These are phyloP conservation scores for Poecile montanus DNA, from an alignment of 2,797 vertebrate genomes.

Conservation along the genomic window DNA sequence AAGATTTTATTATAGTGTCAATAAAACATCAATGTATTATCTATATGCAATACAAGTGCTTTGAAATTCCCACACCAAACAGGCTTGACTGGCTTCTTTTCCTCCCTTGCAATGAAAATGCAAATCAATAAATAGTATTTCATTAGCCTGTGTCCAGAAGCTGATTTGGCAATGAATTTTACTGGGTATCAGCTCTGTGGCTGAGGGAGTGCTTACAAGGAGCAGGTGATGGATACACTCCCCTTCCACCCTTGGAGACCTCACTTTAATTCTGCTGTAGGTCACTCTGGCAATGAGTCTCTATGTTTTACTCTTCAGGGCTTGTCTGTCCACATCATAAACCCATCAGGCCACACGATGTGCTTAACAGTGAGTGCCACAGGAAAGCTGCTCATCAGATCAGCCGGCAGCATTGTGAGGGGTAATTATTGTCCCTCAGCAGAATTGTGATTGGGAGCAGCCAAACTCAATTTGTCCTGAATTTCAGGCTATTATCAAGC, in stretches of 20 bases:
- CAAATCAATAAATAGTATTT: background rate
- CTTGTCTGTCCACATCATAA: background rate
- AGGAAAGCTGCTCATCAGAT: background rate
- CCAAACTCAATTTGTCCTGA: background rate
- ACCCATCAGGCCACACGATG: background rate
- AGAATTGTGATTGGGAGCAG: background rate
- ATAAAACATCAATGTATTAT: background rate
- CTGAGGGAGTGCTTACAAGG: background rate
- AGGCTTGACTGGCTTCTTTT: background rate
- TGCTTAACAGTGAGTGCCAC: background rate
- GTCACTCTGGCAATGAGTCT: constrained; percentile 25
- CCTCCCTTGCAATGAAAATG: background rate
- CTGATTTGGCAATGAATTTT: constrained; percentile 18
- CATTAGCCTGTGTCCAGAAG: background rate
- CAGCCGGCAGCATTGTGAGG: background rate
- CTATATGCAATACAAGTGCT: background rate
- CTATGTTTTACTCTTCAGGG: background rate
- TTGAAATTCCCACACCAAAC: background rate
- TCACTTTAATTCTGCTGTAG: background rate
- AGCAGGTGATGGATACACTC: background rate
- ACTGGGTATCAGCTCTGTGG: background rate
- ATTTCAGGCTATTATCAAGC: background rate
- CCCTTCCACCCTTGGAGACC: constrained; percentile 2
- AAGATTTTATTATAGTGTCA: background rate
- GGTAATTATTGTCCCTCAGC: background rate